phyloP scores from a whole-genome alignment of 2,888 invertebrate species.

The Sipha maydis region DNA sequence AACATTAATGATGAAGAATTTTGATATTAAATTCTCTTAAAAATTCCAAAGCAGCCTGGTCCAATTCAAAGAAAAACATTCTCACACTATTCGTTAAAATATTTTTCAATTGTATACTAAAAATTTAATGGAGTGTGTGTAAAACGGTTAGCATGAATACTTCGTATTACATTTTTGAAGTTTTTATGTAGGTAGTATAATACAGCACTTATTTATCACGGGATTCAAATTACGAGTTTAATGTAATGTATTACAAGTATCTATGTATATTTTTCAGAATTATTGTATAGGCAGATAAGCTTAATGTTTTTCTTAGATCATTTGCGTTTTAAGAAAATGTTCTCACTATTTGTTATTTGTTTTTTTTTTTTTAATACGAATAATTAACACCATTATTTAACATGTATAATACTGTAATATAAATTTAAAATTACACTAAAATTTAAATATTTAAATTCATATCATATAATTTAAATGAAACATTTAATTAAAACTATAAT shows the following conservation, averaged over 20 bases:
- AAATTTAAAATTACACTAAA: no score
- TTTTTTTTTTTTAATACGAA: not conserved
- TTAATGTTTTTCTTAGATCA: not conserved
- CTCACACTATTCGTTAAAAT: slow-evolving; percentile 12
- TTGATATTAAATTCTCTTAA: slow-evolving; percentile 13
- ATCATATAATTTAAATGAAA: no score
- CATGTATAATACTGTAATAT: no score
- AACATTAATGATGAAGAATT: not conserved
- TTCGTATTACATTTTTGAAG: slow-evolving; percentile 6
- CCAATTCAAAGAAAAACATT: slow-evolving; percentile 25
- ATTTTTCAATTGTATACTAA: not conserved
- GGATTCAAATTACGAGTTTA: not conserved
- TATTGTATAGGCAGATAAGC: not conserved
- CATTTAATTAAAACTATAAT: no score
- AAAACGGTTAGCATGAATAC: not conserved
- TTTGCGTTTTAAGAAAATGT: not conserved
- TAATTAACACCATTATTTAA: not conserved
- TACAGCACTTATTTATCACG: not conserved
- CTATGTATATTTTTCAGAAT: not conserved
- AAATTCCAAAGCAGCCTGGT: not conserved
- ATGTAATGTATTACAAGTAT: no score
- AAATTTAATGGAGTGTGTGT: not conserved
- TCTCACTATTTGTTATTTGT: not conserved
- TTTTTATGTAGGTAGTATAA: not conserved
- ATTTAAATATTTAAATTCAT: no score